Base-by-base conservation (phyloP, 1,140 invertebrate species). In the Drosophila malerkotliana region DNA sequence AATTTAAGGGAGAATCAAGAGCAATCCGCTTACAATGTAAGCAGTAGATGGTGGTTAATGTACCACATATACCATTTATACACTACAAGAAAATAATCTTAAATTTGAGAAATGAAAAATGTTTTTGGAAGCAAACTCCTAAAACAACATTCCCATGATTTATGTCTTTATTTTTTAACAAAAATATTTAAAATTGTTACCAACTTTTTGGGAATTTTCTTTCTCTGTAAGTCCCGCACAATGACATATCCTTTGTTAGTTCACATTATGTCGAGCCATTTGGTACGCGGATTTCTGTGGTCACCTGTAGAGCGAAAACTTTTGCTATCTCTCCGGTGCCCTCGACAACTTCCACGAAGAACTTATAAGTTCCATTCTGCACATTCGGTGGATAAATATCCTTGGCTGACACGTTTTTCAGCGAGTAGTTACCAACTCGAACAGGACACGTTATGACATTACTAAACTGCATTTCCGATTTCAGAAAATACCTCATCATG, bases 221-320 rank as follows among this genome's bases (percentile, higher is more conserved):
- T 53, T 66, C 61, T 61, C 60, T 78, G 74, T 54, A 28, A 37
- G 34, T n/a, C 39, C n/a, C 47, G 45, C 26, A 76, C 79, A 79
- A 88, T 79, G 88, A 79, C 79, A 56, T 48, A 37, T 58, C 75
- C 78, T 57, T 72, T 72, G 69, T 85, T 37, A 55, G 28, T 44
- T 21, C 24, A 30, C 30, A 48, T 57, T 61, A 51, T 55, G 61
- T 37, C 24, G 30, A 7, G 9, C 18, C 18, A 48, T 9, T 60
- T 48, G 51, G 52, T 6, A 55, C 21, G n/a, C 15, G 56, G 24
- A 74, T 47, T 21, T 69, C 66, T 10, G 64, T 71, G 41, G 44
- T 88, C 72, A 87, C 75, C 61, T 88, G 83, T 54, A 87, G 28
- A 48, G 83, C 75, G 21, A 87, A 88, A 21, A 87, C 58, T 48